These are phyloP conservation scores for Myodes glareolus DNA, from an alignment of 2,113 vertebrate species.

Conservation along the genomic window DNA sequence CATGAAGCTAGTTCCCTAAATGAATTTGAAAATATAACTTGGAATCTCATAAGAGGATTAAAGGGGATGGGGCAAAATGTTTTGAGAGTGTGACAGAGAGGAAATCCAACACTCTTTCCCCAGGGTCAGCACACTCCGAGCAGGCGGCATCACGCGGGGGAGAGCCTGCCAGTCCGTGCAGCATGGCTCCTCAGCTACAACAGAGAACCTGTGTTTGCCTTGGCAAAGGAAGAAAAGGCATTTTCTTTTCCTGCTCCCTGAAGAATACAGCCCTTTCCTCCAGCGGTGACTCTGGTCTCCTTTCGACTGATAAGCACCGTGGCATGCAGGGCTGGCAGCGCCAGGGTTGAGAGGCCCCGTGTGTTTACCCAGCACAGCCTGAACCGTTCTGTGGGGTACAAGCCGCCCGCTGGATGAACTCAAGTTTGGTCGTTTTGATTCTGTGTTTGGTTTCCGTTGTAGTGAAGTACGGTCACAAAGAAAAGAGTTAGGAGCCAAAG, in stretches of 20 bases:
- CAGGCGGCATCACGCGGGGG: background rate
- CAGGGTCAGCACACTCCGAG: conserved; percentile 38
- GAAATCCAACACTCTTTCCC: conserved; percentile 3
- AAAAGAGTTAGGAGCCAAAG: conserved; percentile 47
- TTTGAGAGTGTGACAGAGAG: background rate
- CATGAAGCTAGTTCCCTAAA: background rate
- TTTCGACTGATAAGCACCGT: conserved; percentile 77
- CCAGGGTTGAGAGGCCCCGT: background rate
- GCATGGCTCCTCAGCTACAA: conserved; percentile 70
- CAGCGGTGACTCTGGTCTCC: conserved; percentile 78
- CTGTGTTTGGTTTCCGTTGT: conserved; percentile 30
- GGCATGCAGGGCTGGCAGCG: conserved; percentile 53
- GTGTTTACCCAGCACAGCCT: conserved; percentile 55
- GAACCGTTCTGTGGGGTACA: conserved; percentile 77
- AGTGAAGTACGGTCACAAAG: conserved; percentile 30
- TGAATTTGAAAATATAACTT: conserved; percentile 26
- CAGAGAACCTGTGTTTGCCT: conserved; percentile 78
- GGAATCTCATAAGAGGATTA: background rate
- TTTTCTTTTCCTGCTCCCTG: background rate
- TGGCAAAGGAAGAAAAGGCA: conserved; percentile 80
- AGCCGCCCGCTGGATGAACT: conserved; percentile 11
- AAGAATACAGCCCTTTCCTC: conserved; percentile 44
- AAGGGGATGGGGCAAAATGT: background rate
- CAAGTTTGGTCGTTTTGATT: background rate
- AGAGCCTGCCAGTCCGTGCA: conserved; percentile 34